phyloP scores from a whole-genome alignment of 2,888 invertebrate genomes.

The Oscheius sp. region DNA sequence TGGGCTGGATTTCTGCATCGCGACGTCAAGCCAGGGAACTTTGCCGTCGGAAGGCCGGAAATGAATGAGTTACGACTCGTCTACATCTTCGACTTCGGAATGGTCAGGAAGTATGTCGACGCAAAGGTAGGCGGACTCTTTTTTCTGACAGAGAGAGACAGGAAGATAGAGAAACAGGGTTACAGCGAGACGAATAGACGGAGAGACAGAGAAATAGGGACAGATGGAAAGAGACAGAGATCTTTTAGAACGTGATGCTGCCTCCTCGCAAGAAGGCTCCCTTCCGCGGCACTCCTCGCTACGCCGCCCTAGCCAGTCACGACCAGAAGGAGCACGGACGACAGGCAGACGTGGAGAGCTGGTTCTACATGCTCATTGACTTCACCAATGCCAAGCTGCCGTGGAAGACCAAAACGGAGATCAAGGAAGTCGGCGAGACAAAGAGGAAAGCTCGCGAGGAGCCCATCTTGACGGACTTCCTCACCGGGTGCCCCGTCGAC shows the following conservation, averaged over 20 bases:
- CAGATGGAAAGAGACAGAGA: too few relatives aligned
- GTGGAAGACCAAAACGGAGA: constrained; percentile 63
- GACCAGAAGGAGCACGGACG: constrained; percentile 57
- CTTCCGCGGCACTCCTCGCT: constrained; percentile 66
- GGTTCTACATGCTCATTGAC: constrained; percentile 68
- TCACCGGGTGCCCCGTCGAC: constrained; percentile 43
- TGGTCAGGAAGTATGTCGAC: constrained; percentile 59
- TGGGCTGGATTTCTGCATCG: constrained; percentile 58
- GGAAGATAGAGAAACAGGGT: too few relatives aligned
- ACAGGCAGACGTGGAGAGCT: constrained; percentile 64
- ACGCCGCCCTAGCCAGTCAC: constrained; percentile 64
- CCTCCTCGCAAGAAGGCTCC: constrained; percentile 60
- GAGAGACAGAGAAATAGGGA: too few relatives aligned
- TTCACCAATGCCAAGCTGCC: constrained; percentile 66
- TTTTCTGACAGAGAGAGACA: background rate
- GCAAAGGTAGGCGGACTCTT: constrained; percentile 10
- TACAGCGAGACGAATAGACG: too few relatives aligned
- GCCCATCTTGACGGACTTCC: constrained; percentile 40
- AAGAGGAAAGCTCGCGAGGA: constrained; percentile 42
- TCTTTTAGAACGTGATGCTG: constrained; percentile 54
- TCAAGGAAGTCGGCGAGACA: constrained; percentile 56
- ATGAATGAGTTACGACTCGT: constrained; percentile 60
- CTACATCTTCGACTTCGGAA: constrained; percentile 68
- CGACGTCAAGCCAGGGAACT: constrained; percentile 64
- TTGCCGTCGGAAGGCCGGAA: constrained; percentile 64